Conservation (phyloP, 2,888 invertebrate species). For the Drosophila algonquin region DNA sequence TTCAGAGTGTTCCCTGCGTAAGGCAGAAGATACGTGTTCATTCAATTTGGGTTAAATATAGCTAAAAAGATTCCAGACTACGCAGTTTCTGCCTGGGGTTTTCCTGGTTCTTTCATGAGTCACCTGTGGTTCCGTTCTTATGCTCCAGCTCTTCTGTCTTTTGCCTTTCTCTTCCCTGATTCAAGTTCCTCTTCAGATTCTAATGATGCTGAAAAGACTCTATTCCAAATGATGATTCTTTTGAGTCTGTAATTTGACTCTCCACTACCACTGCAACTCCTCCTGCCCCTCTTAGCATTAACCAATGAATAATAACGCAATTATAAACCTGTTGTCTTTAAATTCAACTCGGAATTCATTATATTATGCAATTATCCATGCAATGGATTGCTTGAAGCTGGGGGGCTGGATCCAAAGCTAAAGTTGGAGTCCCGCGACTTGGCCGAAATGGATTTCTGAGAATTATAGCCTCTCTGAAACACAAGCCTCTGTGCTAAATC, state of each 20-base stretch:
- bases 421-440: constrained; percentile 6
- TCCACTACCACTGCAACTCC: not conserved
- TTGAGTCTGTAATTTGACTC: not conserved
- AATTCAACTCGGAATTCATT: constrained; percentile 28
- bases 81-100: too few relatives aligned
- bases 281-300: not conserved
- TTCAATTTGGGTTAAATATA: too few relatives aligned
- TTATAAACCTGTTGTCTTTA: constrained; percentile 39
- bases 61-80: too few relatives aligned
- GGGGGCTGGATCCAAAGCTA: constrained; percentile 13
- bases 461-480: not conserved
- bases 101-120: too few relatives aligned
- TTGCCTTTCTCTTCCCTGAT: too few relatives aligned
- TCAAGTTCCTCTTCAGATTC: constrained; percentile 1
- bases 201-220: constrained; percentile 45
- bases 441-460: constrained; percentile 25
- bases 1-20: not conserved
- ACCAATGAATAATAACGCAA: constrained; percentile 42
- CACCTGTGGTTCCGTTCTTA: too few relatives aligned
- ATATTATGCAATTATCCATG: constrained; percentile 41
- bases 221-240: not conserved
- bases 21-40: too few relatives aligned
- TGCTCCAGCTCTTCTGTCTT: too few relatives aligned
- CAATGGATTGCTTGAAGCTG: constrained; percentile 38
- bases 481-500: not conserved